Evolutionary conservation across 2,113 vertebrate species (phyloP), one percentile per base, ranked within the genome.

Genomic region (Pluvianellus socialis): DNA sequence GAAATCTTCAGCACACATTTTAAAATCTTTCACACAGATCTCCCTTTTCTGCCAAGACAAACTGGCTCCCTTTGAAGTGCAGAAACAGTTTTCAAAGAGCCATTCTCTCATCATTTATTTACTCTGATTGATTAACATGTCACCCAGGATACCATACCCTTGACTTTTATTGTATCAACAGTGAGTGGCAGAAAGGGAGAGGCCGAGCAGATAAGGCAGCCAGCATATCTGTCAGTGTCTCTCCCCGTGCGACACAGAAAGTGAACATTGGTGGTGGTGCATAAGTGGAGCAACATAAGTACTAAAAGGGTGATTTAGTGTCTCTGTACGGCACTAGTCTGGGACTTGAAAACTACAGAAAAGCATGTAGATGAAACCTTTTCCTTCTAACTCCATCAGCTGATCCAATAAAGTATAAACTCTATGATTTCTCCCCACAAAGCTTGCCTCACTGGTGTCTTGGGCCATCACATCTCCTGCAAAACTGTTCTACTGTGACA

Each of bases 41-140:
- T 80, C 47, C 4, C 61, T 88, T 66, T 67, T 73, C 79, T 94
- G 96, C 93, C 82, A 94, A 92, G 90, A 83, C n/a, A 79, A 96
- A 79, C 62, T 72, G 85, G 80, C 45, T 86, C 28, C 38, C 47
- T 90, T 74, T 71, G 90, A 90, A 62, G 68, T 66, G 55, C 68
- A 82, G 63, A 52, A 80, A 24, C 14, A 52, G 38, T 67, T 93
- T 58, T 66, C 79, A 62, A 62, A 74, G 38, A 76, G 63, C 40
- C 40, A 56, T 91, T 76, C 40, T 79, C 16, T 27, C 50, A 35
- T 49, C 7, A 6, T 20, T 47, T 76, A 22, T 4, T 40, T 13
- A 0, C 4, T 44, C 27, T 32, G 81, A 88, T 40, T 33, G 90
- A 87, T 89, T 50, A 58, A 24, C 61, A 45, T 0, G 0, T 86